phyloP scores from a whole-genome alignment of 2,113 vertebrate species.

The Arenaria interpres region DNA sequence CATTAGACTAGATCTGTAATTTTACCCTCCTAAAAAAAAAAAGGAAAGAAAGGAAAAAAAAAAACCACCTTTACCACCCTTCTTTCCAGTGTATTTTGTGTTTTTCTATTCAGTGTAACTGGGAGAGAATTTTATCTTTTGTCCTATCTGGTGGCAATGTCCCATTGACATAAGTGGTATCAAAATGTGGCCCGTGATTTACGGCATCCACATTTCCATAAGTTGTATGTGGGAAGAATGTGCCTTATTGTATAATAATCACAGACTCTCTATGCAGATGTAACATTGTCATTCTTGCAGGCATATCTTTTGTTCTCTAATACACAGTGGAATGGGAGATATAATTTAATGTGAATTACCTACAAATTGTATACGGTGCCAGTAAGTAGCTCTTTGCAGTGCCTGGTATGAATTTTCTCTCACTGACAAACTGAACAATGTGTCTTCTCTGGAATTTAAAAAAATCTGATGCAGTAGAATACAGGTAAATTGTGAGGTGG shows the following conservation, averaged over 20 bases:
- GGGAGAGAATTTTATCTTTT: not conserved
- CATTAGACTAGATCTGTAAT: not conserved
- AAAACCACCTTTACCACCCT: not conserved
- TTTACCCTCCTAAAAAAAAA: not conserved
- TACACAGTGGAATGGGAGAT: not conserved
- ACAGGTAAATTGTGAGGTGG: not conserved
- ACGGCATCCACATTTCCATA: not conserved
- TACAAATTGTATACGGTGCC: constrained; percentile 16
- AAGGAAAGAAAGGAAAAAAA: not conserved
- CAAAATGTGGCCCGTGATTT: not conserved
- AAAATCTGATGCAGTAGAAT: not conserved
- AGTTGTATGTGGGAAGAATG: not conserved
- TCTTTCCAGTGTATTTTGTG: not conserved
- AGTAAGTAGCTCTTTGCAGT: constrained; percentile 35
- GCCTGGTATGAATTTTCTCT: constrained; percentile 19
- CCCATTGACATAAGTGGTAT: not conserved
- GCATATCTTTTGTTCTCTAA: not conserved
- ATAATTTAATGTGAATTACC: constrained; percentile 53
- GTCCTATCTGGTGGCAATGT: not conserved
- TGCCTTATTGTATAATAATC: not conserved
- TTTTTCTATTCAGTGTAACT: not conserved
- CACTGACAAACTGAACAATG: constrained; percentile 1
- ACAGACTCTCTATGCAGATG: not conserved
- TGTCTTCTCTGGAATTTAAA: not conserved
- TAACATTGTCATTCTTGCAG: not conserved